Base-by-base conservation (phyloP, 2,113 vertebrate species). In the Colistium nudipinnis region DNA sequence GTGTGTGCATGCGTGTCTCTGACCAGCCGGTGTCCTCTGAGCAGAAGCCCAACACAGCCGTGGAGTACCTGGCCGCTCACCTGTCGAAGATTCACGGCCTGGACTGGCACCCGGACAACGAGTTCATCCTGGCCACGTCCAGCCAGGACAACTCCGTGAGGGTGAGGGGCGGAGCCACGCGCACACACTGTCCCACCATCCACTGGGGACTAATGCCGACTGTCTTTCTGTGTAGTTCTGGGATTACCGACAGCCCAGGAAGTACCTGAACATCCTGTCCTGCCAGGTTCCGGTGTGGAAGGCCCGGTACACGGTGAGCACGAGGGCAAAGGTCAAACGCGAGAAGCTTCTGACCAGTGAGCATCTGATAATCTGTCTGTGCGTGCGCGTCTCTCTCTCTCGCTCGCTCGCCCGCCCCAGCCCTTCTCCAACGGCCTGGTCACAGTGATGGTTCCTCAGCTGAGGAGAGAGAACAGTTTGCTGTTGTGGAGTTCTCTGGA, bases 251-350 rank as follows among this genome's bases (percentile, higher is more conserved):
- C 97, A 99, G 85, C 98, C 98, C 67, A 94, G 97, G 84, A 99
- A 99, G 81, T 98, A 97, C 90, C 94, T 99, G 85, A 97, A 85
- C 84, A 96, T 98, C 81, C 91, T 99, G 76, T 95, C 97, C 48
- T 99, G 98, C 78, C 97, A 99, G 88, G 97, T 99, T 44, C 98
- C 98, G 0, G 98, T 99, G 71, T 99, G 98, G 98, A 99, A 99
- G 83, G 98, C 97, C 56, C 89, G 98, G 73, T 99, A 99, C 88
- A 98, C 97, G 12, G 98, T 99, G 82, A 93, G 95, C 80, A n/a
- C n/a, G n/a, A n/a, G n/a, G n/a, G n/a, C n/a, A n/a, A n/a, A n/a
- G n/a, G n/a, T n/a, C n/a, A n/a, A n/a, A n/a, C n/a, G n/a, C n/a
- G n/a, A n/a, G n/a, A n/a, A n/a, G n/a, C n/a, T n/a, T n/a, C n/a